A percentile compares a stretch with the other conserved stretches of the same genome.
phyloP scores from a whole-genome alignment of 2,113 vertebrate genomes.

The Spermophilus dauricus region DNA sequence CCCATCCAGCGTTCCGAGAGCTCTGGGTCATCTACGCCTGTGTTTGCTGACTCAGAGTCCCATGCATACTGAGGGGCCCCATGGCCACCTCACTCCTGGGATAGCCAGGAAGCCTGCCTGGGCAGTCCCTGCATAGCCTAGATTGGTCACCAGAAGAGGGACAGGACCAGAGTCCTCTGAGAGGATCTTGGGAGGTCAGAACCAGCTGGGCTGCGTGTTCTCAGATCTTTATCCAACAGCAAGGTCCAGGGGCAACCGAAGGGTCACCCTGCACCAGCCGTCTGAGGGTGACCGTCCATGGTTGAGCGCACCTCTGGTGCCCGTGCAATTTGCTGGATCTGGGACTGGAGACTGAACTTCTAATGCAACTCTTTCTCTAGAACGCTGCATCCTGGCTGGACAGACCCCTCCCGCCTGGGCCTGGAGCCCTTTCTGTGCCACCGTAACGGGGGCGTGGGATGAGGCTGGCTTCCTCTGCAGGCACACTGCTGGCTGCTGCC shows the following conservation, averaged over 20 bases:
- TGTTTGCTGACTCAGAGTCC: not conserved
- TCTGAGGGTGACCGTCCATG: not conserved
- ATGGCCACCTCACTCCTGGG: accelerated
- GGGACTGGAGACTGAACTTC: not conserved
- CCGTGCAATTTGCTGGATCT: not conserved
- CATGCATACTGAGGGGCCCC: accelerated
- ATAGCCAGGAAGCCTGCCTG: not conserved
- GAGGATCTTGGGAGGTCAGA: not conserved
- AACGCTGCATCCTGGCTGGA: accelerated
- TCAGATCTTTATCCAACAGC: not conserved
- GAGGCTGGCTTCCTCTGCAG: too few relatives aligned
- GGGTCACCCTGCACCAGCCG: accelerated
- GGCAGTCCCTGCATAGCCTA: accelerated
- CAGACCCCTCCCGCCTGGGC: not conserved
- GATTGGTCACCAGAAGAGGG: not conserved
- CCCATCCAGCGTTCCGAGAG: too few relatives aligned
- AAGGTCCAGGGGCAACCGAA: not conserved
- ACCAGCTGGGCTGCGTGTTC: accelerated
- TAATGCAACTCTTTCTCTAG: too few relatives aligned
- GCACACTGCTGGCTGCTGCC: too few relatives aligned
- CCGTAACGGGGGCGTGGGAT: accelerated
- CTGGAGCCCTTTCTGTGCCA: too few relatives aligned
- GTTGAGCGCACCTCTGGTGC: not conserved
- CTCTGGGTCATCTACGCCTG: accelerated
- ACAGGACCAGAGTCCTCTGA: not conserved